Conservation (phyloP, 1,140 invertebrate species). For the Adelges cooleyi region DNA sequence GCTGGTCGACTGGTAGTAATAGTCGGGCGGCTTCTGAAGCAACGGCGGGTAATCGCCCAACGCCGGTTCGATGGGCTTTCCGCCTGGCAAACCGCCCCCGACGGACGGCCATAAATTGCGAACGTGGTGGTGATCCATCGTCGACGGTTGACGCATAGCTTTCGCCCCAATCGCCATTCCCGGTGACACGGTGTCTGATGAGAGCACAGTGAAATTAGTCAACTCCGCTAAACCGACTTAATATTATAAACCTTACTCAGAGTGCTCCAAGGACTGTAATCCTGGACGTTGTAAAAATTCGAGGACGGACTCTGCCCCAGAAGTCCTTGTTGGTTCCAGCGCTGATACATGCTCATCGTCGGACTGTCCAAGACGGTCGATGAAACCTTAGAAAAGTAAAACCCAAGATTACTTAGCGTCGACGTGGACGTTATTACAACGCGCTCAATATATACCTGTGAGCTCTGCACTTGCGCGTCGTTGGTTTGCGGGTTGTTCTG, state of each 20-base stretch:
- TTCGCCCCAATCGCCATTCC: neutral
- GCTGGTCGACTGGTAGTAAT: conserved; percentile 3
- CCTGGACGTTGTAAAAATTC: neutral
- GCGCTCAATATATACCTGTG: no score
- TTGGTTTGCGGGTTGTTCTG: conserved; percentile 33
- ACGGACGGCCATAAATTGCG: conserved; percentile 9
- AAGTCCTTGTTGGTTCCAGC: conserved; percentile 39
- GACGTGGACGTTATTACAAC: no score
- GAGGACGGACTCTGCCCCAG: neutral
- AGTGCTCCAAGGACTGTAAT: conserved; percentile 8
- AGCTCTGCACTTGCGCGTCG: conserved; percentile 63
- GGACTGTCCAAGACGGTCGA: conserved; percentile 67
- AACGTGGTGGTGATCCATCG: neutral
- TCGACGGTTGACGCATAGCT: neutral
- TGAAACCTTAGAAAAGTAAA: conserved; percentile 47
- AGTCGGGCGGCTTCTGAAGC: neutral
- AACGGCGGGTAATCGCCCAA: neutral
- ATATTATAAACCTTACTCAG: neutral
- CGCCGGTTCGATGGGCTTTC: neutral
- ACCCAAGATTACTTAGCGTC: no score
- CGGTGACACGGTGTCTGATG: neutral
- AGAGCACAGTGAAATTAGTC: neutral
- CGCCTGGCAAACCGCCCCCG: conserved; percentile 10
- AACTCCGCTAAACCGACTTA: neutral
- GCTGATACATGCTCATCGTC: conserved; percentile 39